phyloP scores from a whole-genome alignment of 2,113 vertebrate genomes.

The Arizona elegans region DNA sequence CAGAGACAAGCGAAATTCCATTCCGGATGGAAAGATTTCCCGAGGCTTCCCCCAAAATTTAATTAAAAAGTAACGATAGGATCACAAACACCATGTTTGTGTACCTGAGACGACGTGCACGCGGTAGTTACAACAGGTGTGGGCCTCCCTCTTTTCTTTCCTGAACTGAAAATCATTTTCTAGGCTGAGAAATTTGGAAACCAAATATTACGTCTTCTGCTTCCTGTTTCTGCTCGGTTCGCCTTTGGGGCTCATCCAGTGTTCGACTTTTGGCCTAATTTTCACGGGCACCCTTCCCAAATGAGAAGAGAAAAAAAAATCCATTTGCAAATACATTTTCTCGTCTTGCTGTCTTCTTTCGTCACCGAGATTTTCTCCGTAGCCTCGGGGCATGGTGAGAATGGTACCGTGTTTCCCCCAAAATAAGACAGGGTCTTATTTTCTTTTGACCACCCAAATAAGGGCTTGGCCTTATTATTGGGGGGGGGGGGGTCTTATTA shows the following conservation, averaged over 20 bases:
- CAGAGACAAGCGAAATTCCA: not conserved
- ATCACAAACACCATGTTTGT: not conserved
- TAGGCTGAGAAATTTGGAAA: not conserved
- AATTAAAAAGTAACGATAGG: constrained; percentile 6
- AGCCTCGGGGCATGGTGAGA: no score
- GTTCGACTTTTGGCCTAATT: not conserved
- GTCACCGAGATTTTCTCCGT: no score
- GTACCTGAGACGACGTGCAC: not conserved
- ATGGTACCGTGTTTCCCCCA: no score
- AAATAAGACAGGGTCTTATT: no score
- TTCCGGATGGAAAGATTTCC: not conserved
- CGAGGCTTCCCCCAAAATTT: not conserved
- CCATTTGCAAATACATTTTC: no score
- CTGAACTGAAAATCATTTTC: not conserved
- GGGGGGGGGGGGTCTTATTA: no score
- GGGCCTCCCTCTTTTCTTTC: not conserved
- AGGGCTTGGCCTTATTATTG: no score
- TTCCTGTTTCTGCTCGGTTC: not conserved
- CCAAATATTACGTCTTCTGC: not conserved
- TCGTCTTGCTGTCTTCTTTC: not conserved
- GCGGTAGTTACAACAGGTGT: not conserved
- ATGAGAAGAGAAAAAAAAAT: no score
- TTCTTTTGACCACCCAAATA: no score
- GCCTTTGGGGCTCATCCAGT: not conserved
- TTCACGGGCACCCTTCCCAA: not conserved